phyloP scores from a whole-genome alignment of 2,797 vertebrate species.

The Danio kyathit region DNA sequence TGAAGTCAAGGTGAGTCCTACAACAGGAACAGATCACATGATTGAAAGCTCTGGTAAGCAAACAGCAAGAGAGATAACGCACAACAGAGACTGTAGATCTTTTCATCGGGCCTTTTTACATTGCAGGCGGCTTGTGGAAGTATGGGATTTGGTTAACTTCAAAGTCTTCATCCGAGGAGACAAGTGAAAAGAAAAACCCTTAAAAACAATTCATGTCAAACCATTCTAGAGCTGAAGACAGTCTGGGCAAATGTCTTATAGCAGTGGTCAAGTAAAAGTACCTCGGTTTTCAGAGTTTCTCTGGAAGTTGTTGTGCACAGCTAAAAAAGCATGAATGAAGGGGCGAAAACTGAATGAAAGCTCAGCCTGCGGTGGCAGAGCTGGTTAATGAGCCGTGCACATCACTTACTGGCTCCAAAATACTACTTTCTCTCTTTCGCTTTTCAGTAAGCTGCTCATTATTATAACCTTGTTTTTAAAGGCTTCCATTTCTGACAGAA shows the following conservation, averaged over 20 bases:
- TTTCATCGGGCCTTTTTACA: constrained; percentile 81
- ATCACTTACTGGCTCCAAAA: constrained; percentile 17
- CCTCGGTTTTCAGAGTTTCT: constrained; percentile 21
- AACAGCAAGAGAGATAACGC: constrained; percentile 53
- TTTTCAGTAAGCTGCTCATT: constrained; percentile 47
- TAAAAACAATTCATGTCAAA: not conserved
- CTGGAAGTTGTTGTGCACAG: constrained; percentile 29
- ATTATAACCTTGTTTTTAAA: constrained; percentile 44
- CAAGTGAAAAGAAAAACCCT: not conserved
- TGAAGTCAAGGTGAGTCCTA: constrained; percentile 65
- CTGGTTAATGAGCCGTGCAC: constrained; percentile 46
- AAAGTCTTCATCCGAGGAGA: constrained; percentile 81
- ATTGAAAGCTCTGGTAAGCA: constrained; percentile 9
- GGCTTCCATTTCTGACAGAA: constrained; percentile 39
- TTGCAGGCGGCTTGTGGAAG: constrained; percentile 87
- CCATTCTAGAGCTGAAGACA: constrained; percentile 21
- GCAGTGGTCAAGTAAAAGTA: constrained; percentile 30
- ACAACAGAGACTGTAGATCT: constrained; percentile 81
- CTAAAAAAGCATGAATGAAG: constrained; percentile 44
- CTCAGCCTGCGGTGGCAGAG: constrained; percentile 37
- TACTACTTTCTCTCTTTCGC: constrained; percentile 25
- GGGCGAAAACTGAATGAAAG: constrained; percentile 11
- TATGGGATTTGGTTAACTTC: constrained; percentile 89
- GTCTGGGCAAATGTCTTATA: constrained; percentile 17
- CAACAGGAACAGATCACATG: constrained; percentile 15